These are phyloP conservation scores for Caenorhabditis sp. DNA, from an alignment of 2,888 invertebrate species.

Conservation along the genomic window DNA sequence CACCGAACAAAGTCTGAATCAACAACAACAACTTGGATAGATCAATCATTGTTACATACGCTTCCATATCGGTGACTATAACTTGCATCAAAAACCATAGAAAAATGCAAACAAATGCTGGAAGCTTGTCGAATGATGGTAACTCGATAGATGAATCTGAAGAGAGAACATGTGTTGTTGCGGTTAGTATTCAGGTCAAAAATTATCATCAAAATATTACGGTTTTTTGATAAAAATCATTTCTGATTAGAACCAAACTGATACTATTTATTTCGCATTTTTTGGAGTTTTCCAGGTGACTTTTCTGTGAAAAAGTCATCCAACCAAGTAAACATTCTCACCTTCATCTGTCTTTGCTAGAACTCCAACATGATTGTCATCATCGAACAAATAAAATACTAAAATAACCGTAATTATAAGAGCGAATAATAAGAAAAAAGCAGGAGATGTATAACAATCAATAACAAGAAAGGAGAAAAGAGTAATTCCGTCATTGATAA, in stretches of 20 bases:
- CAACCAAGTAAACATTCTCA: not conserved
- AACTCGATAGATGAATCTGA: conserved; percentile 12
- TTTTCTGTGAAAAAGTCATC: too few relatives aligned
- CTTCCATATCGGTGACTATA: conserved; percentile 13
- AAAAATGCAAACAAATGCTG: conserved; percentile 32
- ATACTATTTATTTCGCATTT: too few relatives aligned
- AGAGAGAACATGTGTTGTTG: too few relatives aligned
- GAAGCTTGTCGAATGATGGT: conserved; percentile 24
- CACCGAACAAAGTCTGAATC: conserved; percentile 22
- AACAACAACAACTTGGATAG: too few relatives aligned
- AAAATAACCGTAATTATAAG: conserved; percentile 4
- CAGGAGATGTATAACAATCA: conserved; percentile 16
- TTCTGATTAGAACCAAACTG: too few relatives aligned
- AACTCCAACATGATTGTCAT: conserved; percentile 33
- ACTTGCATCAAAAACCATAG: conserved; percentile 24
- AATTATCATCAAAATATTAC: too few relatives aligned
- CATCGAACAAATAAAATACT: conserved; percentile 11
- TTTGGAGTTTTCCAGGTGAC: too few relatives aligned
- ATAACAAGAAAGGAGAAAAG: not conserved
- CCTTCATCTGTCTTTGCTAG: conserved; percentile 8
- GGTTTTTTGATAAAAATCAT: not conserved
- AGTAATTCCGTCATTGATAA: not conserved
- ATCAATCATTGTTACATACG: conserved; percentile 1
- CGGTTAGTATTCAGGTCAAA: too few relatives aligned
- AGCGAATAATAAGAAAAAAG: conserved; percentile 9